These are phyloP conservation scores for Periophthalmodon schlosseri DNA, from an alignment of 2,113 vertebrate species.

Conservation along the genomic window DNA sequence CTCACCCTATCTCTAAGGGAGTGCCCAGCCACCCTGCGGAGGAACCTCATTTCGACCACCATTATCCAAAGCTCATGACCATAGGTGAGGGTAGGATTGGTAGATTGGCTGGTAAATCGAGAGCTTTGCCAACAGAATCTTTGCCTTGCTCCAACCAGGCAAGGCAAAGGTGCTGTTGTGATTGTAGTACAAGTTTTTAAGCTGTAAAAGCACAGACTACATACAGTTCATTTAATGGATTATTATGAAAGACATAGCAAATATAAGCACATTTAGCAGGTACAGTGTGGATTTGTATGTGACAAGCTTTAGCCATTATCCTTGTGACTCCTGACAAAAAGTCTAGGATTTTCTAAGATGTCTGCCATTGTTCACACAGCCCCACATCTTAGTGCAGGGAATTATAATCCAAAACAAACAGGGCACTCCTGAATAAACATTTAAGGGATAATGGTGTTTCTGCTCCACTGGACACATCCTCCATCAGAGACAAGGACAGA, in stretches of 20 bases:
- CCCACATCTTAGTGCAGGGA: slow-evolving; percentile 24
- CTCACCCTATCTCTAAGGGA: too few relatives aligned
- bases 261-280: not conserved
- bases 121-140: too few relatives aligned
- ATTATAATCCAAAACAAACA: slow-evolving; percentile 43
- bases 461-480: slow-evolving; percentile 5
- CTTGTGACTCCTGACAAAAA: slow-evolving; percentile 10
- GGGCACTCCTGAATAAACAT: slow-evolving; percentile 31
- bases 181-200: too few relatives aligned
- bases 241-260: not conserved
- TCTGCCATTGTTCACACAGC: slow-evolving; percentile 15
- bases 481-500: not conserved
- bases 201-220: too few relatives aligned
- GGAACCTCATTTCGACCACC: too few relatives aligned
- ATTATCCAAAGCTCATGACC: too few relatives aligned
- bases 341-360: slow-evolving; percentile 30
- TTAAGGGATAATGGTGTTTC: slow-evolving; percentile 36
- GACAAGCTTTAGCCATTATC: slow-evolving; percentile 1
- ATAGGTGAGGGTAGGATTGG: too few relatives aligned
- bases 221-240: not conserved
- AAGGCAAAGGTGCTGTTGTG: too few relatives aligned
- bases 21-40: too few relatives aligned
- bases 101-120: too few relatives aligned
- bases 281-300: slow-evolving; percentile 10
- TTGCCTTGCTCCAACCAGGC: too few relatives aligned